phyloP scores from a whole-genome alignment of 2,797 vertebrate species.

The Cryptoblepharus egeriae region DNA sequence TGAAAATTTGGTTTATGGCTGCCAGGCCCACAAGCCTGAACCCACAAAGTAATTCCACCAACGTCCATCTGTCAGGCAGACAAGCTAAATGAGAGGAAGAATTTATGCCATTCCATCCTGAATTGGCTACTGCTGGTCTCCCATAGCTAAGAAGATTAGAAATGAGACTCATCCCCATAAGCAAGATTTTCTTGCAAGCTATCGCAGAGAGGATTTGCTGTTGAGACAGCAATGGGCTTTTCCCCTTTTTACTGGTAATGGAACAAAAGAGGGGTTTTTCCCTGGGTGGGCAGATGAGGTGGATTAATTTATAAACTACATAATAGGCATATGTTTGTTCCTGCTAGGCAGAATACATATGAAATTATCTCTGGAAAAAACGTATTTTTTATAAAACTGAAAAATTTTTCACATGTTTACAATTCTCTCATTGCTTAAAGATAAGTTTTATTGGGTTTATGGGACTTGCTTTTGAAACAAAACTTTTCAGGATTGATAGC shows the following conservation, averaged over 20 bases:
- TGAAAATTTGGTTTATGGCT: slow-evolving; percentile 85
- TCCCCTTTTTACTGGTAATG: background rate
- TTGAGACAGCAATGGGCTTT: background rate
- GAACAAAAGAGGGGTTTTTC: background rate
- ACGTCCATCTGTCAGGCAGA: slow-evolving; percentile 80
- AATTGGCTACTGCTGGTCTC: slow-evolving; percentile 68
- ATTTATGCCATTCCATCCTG: slow-evolving; percentile 75
- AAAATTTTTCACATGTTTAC: slow-evolving; percentile 39
- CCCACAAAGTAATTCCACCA: slow-evolving; percentile 78
- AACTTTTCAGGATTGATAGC: background rate
- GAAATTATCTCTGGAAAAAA: background rate
- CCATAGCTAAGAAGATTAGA: slow-evolving; percentile 63
- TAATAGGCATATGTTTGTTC: slow-evolving; percentile 57
- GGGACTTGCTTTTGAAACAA: background rate
- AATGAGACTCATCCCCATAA: slow-evolving; percentile 51
- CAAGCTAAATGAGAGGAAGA: slow-evolving; percentile 79
- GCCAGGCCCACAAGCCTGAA: slow-evolving; percentile 81
- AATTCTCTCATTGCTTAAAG: background rate
- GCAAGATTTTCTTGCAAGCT: slow-evolving; percentile 17
- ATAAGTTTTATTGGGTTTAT: background rate
- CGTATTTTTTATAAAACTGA: slow-evolving; percentile 43
- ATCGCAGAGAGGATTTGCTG: background rate
- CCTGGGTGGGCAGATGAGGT: fast-evolving
- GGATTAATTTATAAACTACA: slow-evolving; percentile 42
- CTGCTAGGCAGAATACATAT: slow-evolving; percentile 38